Conservation (phyloP, 1,140 invertebrate species). For the Bombus impatiens region DNA sequence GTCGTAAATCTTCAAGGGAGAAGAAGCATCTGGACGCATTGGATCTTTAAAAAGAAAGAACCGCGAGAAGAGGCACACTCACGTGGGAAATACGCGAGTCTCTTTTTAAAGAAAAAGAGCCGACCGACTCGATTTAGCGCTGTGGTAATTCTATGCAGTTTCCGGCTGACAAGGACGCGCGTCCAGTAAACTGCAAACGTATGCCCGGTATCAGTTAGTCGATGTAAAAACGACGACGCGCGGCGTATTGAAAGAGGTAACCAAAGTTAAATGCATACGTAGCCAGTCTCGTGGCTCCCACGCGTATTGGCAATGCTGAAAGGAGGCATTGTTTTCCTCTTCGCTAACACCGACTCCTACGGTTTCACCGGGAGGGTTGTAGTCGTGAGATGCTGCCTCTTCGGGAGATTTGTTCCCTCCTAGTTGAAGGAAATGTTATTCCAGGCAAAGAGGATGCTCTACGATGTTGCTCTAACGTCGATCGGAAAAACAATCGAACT, state of each 20-base stretch:
- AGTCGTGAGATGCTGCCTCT: slow-evolving; percentile 14
- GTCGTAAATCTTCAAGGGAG: background rate
- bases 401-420: background rate
- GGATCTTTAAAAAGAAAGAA: background rate
- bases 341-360: slow-evolving; percentile 32
- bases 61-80: background rate
- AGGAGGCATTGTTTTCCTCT: slow-evolving; percentile 63
- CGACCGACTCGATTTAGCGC: slow-evolving; percentile 16
- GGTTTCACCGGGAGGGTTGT: background rate
- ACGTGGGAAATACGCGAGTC: background rate
- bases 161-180: slow-evolving; percentile 52
- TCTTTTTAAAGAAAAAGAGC: background rate
- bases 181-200: slow-evolving; percentile 15
- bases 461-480: background rate
- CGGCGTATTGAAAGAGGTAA: slow-evolving; percentile 57
- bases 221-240: slow-evolving; percentile 34
- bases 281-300: slow-evolving; percentile 42
- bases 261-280: slow-evolving; percentile 55
- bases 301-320: slow-evolving; percentile 65
- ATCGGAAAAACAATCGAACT: slow-evolving; percentile 38
- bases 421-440: slow-evolving; percentile 62
- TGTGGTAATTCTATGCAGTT: slow-evolving; percentile 20
- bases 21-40: background rate
- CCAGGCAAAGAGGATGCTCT: slow-evolving; percentile 38
- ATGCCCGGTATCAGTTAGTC: slow-evolving; percentile 42